phyloP scores from a whole-genome alignment of 2,113 vertebrate species.

The Globicephala melas region DNA sequence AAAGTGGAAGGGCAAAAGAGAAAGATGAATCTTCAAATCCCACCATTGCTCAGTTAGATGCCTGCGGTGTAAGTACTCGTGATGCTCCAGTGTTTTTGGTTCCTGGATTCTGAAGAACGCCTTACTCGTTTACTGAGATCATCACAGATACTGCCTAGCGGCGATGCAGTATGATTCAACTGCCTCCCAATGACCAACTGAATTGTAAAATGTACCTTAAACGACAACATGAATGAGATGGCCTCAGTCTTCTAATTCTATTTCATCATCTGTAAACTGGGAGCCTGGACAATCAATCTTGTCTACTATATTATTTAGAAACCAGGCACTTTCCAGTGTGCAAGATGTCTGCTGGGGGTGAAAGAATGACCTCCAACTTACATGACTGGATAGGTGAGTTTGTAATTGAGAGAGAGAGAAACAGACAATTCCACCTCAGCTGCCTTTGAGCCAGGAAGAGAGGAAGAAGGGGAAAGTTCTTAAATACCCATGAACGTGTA shows the following conservation, averaged over 20 bases:
- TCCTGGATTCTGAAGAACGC: neutral
- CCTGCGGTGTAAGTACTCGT: rapidly evolving
- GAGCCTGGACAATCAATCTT: neutral
- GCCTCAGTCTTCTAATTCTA: neutral
- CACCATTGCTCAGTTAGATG: neutral
- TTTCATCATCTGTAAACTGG: neutral
- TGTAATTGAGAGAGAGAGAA: neutral
- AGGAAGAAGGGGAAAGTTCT: neutral
- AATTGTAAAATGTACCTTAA: neutral
- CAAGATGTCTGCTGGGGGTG: neutral
- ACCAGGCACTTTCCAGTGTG: neutral
- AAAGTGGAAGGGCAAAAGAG: neutral
- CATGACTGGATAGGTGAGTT: neutral
- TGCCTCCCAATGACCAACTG: neutral
- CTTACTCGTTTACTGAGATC: neutral
- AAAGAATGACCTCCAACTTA: neutral
- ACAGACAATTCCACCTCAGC: neutral
- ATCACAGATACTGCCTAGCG: neutral
- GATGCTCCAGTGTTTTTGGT: rapidly evolving
- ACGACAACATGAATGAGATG: neutral
- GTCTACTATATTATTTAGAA: neutral
- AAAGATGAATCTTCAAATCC: neutral
- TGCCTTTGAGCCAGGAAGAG: neutral
- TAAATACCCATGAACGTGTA: rapidly evolving
- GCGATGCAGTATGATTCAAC: neutral